Percentiles rank a stretch among this genome's conserved stretches.
Conservation (phyloP, 2,113 vertebrate species). For the Cynocephalus volans region DNA sequence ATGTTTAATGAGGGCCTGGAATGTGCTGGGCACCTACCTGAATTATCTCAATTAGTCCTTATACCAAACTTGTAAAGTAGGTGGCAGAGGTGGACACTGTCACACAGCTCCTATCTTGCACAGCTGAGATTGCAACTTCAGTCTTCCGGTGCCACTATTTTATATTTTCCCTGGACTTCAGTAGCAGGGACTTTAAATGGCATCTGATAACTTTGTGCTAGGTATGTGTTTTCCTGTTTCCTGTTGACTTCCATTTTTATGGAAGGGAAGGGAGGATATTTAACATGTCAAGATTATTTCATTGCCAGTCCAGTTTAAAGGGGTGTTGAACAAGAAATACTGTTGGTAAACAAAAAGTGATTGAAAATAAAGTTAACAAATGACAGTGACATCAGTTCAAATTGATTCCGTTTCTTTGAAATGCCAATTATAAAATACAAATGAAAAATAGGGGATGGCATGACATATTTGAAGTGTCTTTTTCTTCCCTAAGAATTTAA, state of each 20-base stretch:
- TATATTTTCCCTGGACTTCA: not conserved
- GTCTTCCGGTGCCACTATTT: not conserved
- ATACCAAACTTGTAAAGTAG: not conserved
- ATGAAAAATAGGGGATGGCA: not conserved
- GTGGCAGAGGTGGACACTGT: not conserved
- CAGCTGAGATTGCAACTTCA: not conserved
- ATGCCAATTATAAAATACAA: slow-evolving; percentile 11
- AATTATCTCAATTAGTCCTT: not conserved
- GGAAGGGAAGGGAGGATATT: not conserved
- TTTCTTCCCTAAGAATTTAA: slow-evolving; percentile 31
- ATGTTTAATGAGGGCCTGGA: not conserved
- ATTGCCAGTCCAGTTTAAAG: not conserved
- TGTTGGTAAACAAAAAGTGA: not conserved
- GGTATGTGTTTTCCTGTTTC: not conserved
- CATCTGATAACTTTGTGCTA: not conserved
- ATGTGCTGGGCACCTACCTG: not conserved
- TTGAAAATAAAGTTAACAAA: slow-evolving; percentile 17
- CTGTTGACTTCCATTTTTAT: not conserved
- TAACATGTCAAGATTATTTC: not conserved
- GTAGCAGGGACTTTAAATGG: not conserved
- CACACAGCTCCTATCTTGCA: too few species aligned
- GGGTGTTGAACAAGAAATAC: not conserved
- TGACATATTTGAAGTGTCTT: not conserved
- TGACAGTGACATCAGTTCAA: not conserved
- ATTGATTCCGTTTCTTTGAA: not conserved